These are phyloP conservation scores for Homarus gammarus DNA, from an alignment of 2,888 invertebrate species.

Conservation along the genomic window DNA sequence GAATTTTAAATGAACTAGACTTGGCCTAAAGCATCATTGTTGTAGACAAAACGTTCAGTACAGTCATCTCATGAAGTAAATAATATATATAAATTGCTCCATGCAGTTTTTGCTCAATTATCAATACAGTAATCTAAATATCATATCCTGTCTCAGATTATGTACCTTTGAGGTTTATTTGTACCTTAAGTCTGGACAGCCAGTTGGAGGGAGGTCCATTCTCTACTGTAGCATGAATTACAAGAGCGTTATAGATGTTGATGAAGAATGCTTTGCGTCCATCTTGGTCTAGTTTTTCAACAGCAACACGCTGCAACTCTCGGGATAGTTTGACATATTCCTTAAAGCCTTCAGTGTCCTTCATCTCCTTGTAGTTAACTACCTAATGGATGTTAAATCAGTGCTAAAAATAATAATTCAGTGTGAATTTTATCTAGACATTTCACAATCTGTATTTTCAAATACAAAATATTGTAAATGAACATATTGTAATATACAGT, in stretches of 20 bases:
- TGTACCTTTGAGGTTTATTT: background rate
- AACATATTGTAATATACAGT: too few relatives aligned
- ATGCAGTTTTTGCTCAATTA: too few relatives aligned
- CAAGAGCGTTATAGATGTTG: conserved; percentile 81
- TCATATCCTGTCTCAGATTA: too few relatives aligned
- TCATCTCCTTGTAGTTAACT: conserved; percentile 80
- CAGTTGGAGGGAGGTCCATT: conserved; percentile 78
- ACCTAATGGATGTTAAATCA: conserved; percentile 71
- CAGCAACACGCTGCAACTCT: conserved; percentile 79
- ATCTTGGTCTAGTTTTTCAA: conserved; percentile 78
- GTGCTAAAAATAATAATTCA: background rate
- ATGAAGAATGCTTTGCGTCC: conserved; percentile 79
- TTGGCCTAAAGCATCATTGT: too few relatives aligned
- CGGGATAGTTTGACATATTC: conserved; percentile 78
- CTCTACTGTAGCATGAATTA: conserved; percentile 80
- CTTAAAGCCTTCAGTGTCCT: conserved; percentile 78
- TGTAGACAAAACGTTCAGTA: too few relatives aligned
- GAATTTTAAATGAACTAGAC: too few relatives aligned
- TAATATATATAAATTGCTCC: too few relatives aligned
- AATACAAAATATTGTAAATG: background rate
- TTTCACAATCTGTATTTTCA: background rate
- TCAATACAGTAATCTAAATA: too few relatives aligned
- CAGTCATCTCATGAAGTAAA: too few relatives aligned
- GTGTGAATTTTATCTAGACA: background rate
- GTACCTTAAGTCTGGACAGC: conserved; percentile 52